phyloP scores from a whole-genome alignment of 2,888 invertebrate species.

The Monopis laevigella region DNA sequence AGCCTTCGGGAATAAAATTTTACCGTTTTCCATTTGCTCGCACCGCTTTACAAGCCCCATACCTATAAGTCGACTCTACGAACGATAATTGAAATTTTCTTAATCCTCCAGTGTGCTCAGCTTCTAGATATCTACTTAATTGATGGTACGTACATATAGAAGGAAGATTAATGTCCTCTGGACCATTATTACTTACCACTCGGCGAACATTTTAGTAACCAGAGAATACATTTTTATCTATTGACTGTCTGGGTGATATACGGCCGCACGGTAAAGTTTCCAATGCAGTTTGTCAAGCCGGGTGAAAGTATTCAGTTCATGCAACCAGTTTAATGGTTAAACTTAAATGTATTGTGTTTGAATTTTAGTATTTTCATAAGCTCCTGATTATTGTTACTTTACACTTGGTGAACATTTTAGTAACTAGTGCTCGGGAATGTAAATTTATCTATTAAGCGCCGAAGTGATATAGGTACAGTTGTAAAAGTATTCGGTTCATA shows the following conservation, averaged over 20 bases:
- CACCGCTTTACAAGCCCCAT: too few relatives aligned
- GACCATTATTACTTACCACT: slow-evolving; percentile 14
- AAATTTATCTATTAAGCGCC: too few relatives aligned
- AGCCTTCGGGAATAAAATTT: slow-evolving; percentile 36
- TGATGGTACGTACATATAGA: slow-evolving; percentile 4
- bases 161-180: slow-evolving; percentile 13
- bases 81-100: slow-evolving; percentile 46
- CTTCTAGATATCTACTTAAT: slow-evolving; percentile 1
- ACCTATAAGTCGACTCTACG: slow-evolving; percentile 19
- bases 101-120: slow-evolving; percentile 28
- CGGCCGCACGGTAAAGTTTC: slow-evolving; percentile 13
- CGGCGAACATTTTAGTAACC: slow-evolving; percentile 8
- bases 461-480: too few relatives aligned
- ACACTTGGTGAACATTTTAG: slow-evolving; percentile 9
- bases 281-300: slow-evolving; percentile 15
- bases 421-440: too few relatives aligned
- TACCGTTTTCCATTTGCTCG: too few relatives aligned
- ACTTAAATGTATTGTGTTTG: too few relatives aligned
- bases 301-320: slow-evolving; percentile 14
- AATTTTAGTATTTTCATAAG: too few relatives aligned
- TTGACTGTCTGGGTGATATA: slow-evolving; percentile 15
- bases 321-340: too few relatives aligned
- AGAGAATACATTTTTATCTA: slow-evolving; percentile 14
- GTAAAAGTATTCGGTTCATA: too few relatives aligned
- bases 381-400: slow-evolving; percentile 12